Base-by-base conservation (phyloP, 2,113 vertebrate species). In the Narcine bancroftii region DNA sequence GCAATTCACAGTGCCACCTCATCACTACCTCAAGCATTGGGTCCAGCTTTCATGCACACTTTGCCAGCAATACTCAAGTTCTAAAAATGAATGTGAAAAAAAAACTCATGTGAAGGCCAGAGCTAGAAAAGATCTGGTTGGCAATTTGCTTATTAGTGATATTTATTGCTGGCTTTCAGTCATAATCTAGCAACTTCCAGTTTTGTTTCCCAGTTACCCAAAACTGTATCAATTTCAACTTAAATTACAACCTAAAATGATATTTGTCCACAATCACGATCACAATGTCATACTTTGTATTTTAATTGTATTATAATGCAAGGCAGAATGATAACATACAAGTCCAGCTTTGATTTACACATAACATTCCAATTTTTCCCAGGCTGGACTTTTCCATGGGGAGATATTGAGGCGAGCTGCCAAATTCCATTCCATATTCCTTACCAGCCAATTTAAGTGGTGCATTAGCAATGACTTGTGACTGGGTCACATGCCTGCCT, bases 311-410 rank as follows among this genome's bases (percentile, higher is more conserved):
- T 63, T 56, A 60, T 87, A 63, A 87, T 87, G 81, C 53, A 87
- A 63, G 81, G 53, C 81, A 87, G 53, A 15, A 87, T 21, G 15
- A 60, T 36, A n/a, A 87, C 21, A 87, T 87, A 33, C n/a, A 36
- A 87, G 60, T 60, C 15, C 56, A 87, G 53, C 33, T 36, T 60
- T n/a, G 60, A n/a, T 87, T 60, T 87, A 87, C 53, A 87, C 13
- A 63, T 60, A 7, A 87, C 60, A 60, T 60, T 15, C 17, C 81
- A 63, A 87, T 87, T 29, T 36, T 56, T 39, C 81, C 45, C 50
- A 87, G 81, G 81, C 53, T 87, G 81, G 53, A 87, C 81, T 36
- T 87, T 50, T 87, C 33, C 81, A 87, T n/a, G 36, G 5, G 53
- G 53, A 87, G 33, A 87, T 50, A 53, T 36, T 17, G 33, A 87